A percentile compares a stretch with the other conserved stretches of the same genome.
Evolutionary conservation across 2,888 invertebrate genomes (phyloP).

Genomic region (Isotomurus palustris): DNA sequence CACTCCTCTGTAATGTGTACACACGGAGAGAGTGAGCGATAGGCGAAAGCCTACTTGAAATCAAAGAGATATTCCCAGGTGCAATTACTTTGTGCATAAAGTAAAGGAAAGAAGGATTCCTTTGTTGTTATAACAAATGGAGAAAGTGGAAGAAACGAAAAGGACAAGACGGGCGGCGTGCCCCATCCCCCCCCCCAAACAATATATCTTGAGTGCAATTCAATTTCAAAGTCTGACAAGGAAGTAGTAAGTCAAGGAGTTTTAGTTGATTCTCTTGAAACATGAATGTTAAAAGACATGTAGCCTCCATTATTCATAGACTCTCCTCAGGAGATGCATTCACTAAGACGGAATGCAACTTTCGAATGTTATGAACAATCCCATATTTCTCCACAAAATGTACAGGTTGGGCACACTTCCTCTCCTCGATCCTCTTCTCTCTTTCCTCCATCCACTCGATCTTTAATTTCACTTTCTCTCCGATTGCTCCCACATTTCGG

Average conservation of each 20-base stretch:
- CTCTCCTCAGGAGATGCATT: constrained; percentile 9
- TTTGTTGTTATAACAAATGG: neutral
- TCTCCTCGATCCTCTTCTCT: neutral
- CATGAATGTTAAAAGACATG: constrained; percentile 10
- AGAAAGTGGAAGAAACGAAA: neutral
- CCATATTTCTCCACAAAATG: neutral
- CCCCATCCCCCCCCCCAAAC: neutral
- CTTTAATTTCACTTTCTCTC: too few species aligned
- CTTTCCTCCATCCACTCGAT: neutral
- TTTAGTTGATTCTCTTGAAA: constrained; percentile 12
- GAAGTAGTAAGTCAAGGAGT: constrained; percentile 6
- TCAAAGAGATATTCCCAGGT: constrained; percentile 5
- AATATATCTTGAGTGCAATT: constrained; percentile 11
- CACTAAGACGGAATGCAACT: neutral
- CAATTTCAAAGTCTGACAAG: constrained; percentile 11
- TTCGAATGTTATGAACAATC: too few species aligned
- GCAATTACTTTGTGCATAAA: too few species aligned
- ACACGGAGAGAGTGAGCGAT: too few species aligned
- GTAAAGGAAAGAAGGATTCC: too few species aligned
- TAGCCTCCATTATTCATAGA: constrained; percentile 12
- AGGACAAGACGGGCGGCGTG: neutral
- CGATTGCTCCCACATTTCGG: too few species aligned
- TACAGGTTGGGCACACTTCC: neutral
- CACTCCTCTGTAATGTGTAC: neutral
- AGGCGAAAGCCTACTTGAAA: too few species aligned